Evolutionary conservation across 1,140 invertebrate species (phyloP).

Genomic region (Pseudomyrmex cubaensis): DNA sequence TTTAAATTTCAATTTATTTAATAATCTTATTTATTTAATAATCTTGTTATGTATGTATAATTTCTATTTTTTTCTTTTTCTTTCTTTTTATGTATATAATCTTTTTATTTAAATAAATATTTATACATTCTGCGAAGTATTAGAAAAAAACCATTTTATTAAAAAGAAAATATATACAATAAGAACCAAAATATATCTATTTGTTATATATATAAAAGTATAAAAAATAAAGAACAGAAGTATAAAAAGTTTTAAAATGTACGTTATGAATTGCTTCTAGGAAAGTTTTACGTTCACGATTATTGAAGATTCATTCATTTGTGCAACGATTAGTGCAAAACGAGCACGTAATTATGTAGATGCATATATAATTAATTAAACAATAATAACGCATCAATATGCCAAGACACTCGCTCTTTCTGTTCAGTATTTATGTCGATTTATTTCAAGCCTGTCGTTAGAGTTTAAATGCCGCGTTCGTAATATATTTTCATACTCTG

Average conservation of each 20-base stretch:
- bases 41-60: too few species aligned
- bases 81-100: too few species aligned
- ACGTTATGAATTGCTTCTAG: constrained; percentile 32
- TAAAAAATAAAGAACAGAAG: background rate
- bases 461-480: constrained; percentile 22
- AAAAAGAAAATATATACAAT: too few species aligned
- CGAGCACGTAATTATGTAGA: background rate
- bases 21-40: background rate
- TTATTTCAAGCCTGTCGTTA: constrained; percentile 3
- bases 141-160: too few species aligned
- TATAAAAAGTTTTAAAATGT: background rate
- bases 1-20: background rate
- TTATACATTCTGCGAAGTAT: too few species aligned
- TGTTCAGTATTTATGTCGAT: background rate
- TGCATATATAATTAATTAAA: background rate
- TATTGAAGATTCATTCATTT: constrained; percentile 39
- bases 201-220: too few species aligned
- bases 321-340: background rate
- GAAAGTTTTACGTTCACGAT: constrained; percentile 20
- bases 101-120: too few species aligned
- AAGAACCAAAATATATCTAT: too few species aligned
- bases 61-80: too few species aligned
- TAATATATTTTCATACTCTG: constrained; percentile 60
- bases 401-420: background rate
- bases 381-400: background rate